Base-by-base conservation (phyloP, 2,797 vertebrate species). In the Chanos chanos region DNA sequence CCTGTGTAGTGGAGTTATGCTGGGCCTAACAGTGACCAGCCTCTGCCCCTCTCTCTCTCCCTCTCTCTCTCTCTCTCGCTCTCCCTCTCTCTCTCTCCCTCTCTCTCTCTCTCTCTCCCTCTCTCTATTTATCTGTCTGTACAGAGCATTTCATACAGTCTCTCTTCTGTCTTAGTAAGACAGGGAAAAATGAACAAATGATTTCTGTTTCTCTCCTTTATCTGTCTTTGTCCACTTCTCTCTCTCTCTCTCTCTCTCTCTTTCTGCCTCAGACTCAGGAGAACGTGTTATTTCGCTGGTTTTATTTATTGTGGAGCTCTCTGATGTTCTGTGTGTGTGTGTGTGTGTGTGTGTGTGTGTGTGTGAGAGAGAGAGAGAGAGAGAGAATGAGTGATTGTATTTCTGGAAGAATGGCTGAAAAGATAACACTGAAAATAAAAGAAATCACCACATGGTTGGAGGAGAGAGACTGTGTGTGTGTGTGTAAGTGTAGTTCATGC, bases 11-110 rank as follows among this genome's bases (percentile, higher is more conserved):
- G 80, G 85, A 83, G 64, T 56, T 68, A 66, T 66, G 74, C 82
- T 79, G 84, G 81, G 40, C 52, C 58, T 79, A 74, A 66, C 81
- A 85, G 84, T 74, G 53, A 66, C 82, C 78, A 71, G 85, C 71
- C 81, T 81, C 80, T 81, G 78, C 83, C 80, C 86, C 77, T 82
- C 77, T 79, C 78, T 88, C 79, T 87, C 78, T 86, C 83, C 87
- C 77, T 80, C 80, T 85, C 70, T 68, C 79, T 81, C 75, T 78
- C 73, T 82, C 76, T 77, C 75, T 75, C 73, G 56, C 57, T 21
- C 12, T 68, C 40, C 70, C 73, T 70, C 75, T 68, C 72, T 66
- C 64, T 70, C 47, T 51, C 64, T 64, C 44, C 61, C 55, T 33
- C 4, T 22, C 24, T 12, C 40, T n/a, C 44, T 54, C 16, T 27